phyloP scores from a whole-genome alignment of 2,113 vertebrate genomes.

The Microcebus tavaratra region DNA sequence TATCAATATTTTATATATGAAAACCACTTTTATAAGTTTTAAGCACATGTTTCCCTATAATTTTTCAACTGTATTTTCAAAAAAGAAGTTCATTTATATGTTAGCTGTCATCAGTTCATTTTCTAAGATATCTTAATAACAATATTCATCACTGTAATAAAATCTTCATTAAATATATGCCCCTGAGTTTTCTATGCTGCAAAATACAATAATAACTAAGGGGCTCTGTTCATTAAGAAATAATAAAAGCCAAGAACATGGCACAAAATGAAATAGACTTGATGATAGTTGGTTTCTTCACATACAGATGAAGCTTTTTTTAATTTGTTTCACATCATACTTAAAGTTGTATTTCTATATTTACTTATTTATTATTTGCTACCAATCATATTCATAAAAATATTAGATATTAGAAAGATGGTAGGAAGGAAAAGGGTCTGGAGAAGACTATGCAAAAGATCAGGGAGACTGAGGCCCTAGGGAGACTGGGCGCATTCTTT shows the following conservation, averaged over 20 bases:
- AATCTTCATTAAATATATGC: conserved; percentile 42
- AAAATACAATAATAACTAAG: conserved; percentile 8
- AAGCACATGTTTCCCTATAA: too few relatives aligned
- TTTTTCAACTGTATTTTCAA: background rate
- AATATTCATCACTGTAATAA: conserved; percentile 30
- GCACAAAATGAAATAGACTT: conserved; percentile 6
- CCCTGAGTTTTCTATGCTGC: conserved; percentile 22
- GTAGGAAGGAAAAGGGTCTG: background rate
- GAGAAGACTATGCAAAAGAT: background rate
- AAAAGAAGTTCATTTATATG: conserved; percentile 18
- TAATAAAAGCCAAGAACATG: background rate
- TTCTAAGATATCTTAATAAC: conserved; percentile 25
- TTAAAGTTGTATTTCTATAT: background rate
- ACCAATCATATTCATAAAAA: background rate
- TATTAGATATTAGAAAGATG: background rate
- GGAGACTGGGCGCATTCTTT: background rate
- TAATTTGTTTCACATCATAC: background rate
- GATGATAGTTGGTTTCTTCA: background rate
- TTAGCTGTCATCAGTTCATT: conserved; percentile 17
- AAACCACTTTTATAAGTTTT: too few relatives aligned
- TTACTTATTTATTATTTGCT: background rate
- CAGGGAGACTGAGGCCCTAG: background rate
- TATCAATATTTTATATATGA: too few relatives aligned
- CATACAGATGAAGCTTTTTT: background rate
- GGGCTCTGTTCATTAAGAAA: background rate